phyloP scores from a whole-genome alignment of 2,888 invertebrate species.

The Mactromeris polynyma region DNA sequence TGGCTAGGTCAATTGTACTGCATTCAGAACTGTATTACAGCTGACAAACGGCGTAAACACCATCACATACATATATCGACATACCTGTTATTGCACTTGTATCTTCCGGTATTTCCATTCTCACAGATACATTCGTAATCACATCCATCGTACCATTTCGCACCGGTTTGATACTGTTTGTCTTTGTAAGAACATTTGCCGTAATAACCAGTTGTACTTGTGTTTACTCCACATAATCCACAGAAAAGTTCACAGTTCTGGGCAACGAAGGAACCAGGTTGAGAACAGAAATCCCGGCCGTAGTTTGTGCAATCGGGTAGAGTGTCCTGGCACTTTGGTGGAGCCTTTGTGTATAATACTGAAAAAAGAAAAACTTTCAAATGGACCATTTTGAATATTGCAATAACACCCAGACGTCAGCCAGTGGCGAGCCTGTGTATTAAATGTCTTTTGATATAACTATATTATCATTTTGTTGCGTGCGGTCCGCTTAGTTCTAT shows the following conservation, averaged over 20 bases:
- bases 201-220: slow-evolving; percentile 61
- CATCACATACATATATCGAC: too few species aligned
- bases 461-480: too few species aligned
- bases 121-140: slow-evolving; percentile 77
- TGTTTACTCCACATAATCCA: slow-evolving; percentile 73
- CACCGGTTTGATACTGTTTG: slow-evolving; percentile 67
- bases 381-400: too few species aligned
- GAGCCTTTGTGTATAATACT: slow-evolving; percentile 72
- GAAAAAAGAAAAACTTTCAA: slow-evolving; percentile 6
- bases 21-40: too few species aligned
- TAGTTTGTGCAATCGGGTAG: slow-evolving; percentile 74
- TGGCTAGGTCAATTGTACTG: too few species aligned
- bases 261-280: slow-evolving; percentile 71
- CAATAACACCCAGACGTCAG: too few species aligned
- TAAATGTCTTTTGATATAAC: too few species aligned
- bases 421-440: too few species aligned
- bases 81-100: slow-evolving; percentile 71
- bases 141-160: slow-evolving; percentile 76
- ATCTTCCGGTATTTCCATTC: slow-evolving; percentile 72
- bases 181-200: slow-evolving; percentile 76
- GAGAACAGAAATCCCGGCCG: slow-evolving; percentile 71
- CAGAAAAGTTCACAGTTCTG: slow-evolving; percentile 78
- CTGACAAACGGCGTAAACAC: too few species aligned
- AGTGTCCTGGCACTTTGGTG: slow-evolving; percentile 75
- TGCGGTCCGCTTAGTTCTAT: too few species aligned